phyloP scores from a whole-genome alignment of 2,888 invertebrate genomes.

The Caenorhabditis auriculariae region DNA sequence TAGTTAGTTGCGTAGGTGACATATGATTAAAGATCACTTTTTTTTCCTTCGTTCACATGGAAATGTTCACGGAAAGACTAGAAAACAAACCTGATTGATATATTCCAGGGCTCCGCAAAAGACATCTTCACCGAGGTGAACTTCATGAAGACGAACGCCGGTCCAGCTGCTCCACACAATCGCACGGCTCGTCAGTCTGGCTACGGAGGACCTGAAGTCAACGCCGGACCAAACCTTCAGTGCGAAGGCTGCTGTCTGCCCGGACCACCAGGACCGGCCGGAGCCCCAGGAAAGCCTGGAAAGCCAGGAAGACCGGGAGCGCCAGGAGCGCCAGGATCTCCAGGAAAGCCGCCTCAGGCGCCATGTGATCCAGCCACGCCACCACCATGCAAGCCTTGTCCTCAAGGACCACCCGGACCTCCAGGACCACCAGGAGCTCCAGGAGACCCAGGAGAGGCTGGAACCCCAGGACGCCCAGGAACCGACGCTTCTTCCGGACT shows the following conservation, averaged over 20 bases:
- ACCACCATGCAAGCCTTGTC: constrained; percentile 35
- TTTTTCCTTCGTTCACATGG: too few species aligned
- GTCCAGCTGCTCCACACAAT: constrained; percentile 1
- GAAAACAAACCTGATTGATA: too few species aligned
- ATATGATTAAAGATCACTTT: too few species aligned
- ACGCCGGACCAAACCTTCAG: not conserved
- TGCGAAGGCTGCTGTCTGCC: constrained; percentile 25
- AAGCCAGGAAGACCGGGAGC: too few species aligned
- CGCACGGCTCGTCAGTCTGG: constrained; percentile 14
- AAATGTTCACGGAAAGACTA: too few species aligned
- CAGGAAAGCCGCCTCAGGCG: constrained; percentile 20
- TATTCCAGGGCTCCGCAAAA: constrained; percentile 25
- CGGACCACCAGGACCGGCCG: constrained; percentile 18
- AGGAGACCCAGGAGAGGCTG: constrained; percentile 46
- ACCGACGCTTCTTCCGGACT: constrained; percentile 26
- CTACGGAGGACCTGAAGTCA: constrained; percentile 3
- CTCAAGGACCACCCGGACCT: too few species aligned
- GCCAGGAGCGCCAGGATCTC: too few species aligned
- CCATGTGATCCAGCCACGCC: constrained; percentile 29
- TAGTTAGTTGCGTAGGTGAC: too few species aligned
- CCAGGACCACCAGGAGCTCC: constrained; percentile 42
- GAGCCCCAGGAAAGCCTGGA: constrained; percentile 16
- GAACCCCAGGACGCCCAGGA: constrained; percentile 31
- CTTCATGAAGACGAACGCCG: constrained; percentile 9
- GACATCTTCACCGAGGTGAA: constrained; percentile 28